Conservation (phyloP, 2,888 invertebrate species). For the Cephus sareptanus region DNA sequence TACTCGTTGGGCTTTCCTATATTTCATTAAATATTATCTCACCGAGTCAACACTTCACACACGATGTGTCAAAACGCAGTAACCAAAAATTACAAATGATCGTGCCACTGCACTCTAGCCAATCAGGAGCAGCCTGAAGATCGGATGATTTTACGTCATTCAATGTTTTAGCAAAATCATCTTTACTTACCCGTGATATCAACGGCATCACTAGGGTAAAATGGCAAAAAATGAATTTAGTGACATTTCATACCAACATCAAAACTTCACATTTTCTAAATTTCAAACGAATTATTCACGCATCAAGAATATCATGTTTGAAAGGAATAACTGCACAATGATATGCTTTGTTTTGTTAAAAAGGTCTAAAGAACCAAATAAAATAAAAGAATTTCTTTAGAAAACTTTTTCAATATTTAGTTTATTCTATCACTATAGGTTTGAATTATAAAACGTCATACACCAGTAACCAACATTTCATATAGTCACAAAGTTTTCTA, state of each 20-base stretch:
- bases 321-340: too few relatives aligned
- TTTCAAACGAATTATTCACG: too few relatives aligned
- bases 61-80: slow-evolving; percentile 26
- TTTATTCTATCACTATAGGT: too few relatives aligned
- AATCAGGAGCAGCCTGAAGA: slow-evolving; percentile 69
- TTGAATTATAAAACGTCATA: not conserved
- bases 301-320: too few relatives aligned
- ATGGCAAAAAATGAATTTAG: not conserved
- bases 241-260: not conserved
- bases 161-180: not conserved
- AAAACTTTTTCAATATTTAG: not conserved
- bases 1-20: slow-evolving; percentile 14
- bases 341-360: too few relatives aligned
- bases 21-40: slow-evolving; percentile 20
- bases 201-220: not conserved
- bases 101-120: slow-evolving; percentile 60
- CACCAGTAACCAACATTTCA: not conserved
- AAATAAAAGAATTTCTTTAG: not conserved
- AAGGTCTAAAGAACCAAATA: not conserved
- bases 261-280: not conserved
- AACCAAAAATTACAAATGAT: slow-evolving; percentile 53
- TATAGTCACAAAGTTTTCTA: not conserved
- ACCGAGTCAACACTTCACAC: slow-evolving; percentile 43
- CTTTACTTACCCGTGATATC: not conserved
- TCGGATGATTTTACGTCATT: slow-evolving; percentile 75